phyloP scores from a whole-genome alignment of 2,113 vertebrate genomes.

The Lucifuga dentata region DNA sequence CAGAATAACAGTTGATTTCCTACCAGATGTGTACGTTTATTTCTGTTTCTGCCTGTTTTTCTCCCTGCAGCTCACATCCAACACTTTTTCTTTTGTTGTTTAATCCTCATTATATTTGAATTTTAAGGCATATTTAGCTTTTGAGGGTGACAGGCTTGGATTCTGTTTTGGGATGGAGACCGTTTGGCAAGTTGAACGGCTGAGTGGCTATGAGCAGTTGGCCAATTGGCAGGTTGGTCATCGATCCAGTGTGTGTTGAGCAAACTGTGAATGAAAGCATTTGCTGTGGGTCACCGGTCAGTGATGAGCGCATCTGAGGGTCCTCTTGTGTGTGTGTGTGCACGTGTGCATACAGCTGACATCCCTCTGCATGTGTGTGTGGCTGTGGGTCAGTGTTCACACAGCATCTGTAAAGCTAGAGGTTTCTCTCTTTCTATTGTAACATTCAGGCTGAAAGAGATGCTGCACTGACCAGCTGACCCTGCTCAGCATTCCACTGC shows the following conservation, averaged over 20 bases:
- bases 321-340: slow-evolving; percentile 29
- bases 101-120: neutral
- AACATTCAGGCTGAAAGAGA: slow-evolving; percentile 33
- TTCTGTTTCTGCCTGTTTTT: neutral
- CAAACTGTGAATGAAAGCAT: slow-evolving; percentile 65
- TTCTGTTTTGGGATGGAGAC: neutral
- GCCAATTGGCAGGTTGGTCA: slow-evolving; percentile 28
- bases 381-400: slow-evolving; percentile 46
- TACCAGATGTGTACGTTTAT: too few species aligned
- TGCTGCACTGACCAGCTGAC: slow-evolving; percentile 53
- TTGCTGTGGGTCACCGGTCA: slow-evolving; percentile 70
- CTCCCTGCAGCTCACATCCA: neutral
- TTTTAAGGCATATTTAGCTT: neutral
- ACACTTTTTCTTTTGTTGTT: neutral
- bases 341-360: slow-evolving; percentile 27
- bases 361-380: slow-evolving; percentile 40
- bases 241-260: slow-evolving; percentile 60
- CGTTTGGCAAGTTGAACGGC: slow-evolving; percentile 4
- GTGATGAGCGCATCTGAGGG: slow-evolving; percentile 45
- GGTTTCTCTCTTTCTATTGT: slow-evolving; percentile 19
- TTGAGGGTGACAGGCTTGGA: neutral
- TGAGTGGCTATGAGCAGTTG: slow-evolving; percentile 43
- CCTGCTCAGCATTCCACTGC: slow-evolving; percentile 15
- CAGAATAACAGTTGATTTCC: too few species aligned
- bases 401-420: slow-evolving; percentile 58